These are phyloP conservation scores for Cryptus viduatorius DNA, from an alignment of 2,888 invertebrate genomes.

Conservation along the genomic window DNA sequence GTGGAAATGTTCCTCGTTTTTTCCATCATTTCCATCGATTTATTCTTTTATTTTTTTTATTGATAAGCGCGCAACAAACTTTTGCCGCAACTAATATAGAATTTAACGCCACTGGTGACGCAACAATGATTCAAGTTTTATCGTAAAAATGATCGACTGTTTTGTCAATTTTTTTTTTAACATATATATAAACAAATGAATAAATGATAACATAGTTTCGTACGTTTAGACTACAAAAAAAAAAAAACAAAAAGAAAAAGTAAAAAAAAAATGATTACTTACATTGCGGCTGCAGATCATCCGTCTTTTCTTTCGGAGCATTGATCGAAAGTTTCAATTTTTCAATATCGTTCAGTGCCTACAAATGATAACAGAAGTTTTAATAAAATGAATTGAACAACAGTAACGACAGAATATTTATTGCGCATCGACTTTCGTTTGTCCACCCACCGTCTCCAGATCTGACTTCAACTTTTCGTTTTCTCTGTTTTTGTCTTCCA, in stretches of 20 bases:
- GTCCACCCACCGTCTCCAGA: slow-evolving; percentile 74
- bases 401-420: background rate
- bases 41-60: no score
- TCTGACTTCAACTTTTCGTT: slow-evolving; percentile 78
- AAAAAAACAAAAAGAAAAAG: slow-evolving; percentile 1
- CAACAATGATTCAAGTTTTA: no score
- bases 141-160: no score
- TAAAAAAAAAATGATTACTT: slow-evolving; percentile 65
- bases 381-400: background rate
- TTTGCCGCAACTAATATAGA: no score
- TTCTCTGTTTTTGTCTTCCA: slow-evolving; percentile 75
- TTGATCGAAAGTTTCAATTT: slow-evolving; percentile 74
- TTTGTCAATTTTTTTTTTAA: no score
- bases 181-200: no score
- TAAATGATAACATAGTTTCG: no score
- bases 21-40: no score
- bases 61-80: no score
- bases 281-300: slow-evolving; percentile 71
- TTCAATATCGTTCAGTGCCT: slow-evolving; percentile 77
- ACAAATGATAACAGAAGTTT: slow-evolving; percentile 47
- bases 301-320: slow-evolving; percentile 63
- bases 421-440: background rate
- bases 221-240: background rate
- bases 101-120: no score
- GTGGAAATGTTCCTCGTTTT: no score